Evolutionary conservation across 2,888 invertebrate species (phyloP).

Genomic region (Sicus ferrugineus): DNA sequence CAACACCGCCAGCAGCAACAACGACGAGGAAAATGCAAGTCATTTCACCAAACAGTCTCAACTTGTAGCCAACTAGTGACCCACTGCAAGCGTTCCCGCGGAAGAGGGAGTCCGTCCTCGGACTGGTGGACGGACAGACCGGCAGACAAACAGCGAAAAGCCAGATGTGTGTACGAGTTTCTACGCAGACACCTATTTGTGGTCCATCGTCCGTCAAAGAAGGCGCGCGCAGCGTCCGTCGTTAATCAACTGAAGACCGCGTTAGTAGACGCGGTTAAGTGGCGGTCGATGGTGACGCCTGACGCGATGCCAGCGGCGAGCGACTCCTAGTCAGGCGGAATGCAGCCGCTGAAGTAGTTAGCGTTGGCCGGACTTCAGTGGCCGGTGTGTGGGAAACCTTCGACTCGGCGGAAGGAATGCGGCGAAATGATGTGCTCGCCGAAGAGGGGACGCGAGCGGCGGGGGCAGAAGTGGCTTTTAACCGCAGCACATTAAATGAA

Average conservation of each 20-base stretch:
- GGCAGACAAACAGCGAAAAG: background rate
- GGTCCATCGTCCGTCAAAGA: background rate
- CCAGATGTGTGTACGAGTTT: background rate
- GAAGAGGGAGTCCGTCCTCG: no score
- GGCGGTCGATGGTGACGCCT: slow-evolving; percentile 18
- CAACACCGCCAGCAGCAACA: background rate
- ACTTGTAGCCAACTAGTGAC: slow-evolving; percentile 13
- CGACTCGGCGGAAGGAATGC: background rate
- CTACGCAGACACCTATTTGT: background rate
- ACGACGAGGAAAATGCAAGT: background rate
- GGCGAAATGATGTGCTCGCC: background rate
- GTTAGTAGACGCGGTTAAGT: slow-evolving; percentile 18
- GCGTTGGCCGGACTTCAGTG: no score
- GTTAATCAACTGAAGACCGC: background rate
- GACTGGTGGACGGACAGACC: background rate
- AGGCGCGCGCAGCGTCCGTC: background rate
- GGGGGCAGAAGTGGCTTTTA: slow-evolving; percentile 36
- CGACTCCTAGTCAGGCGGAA: no score
- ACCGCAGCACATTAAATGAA: slow-evolving; percentile 55
- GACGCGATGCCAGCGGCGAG: background rate
- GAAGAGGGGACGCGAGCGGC: background rate
- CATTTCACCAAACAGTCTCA: background rate
- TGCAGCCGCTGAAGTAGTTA: background rate
- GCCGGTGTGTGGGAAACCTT: no score
- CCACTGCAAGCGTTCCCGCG: background rate